Evolutionary conservation across 2,888 invertebrate genomes (phyloP).

Genomic region (Microctonus aethiopoides): DNA sequence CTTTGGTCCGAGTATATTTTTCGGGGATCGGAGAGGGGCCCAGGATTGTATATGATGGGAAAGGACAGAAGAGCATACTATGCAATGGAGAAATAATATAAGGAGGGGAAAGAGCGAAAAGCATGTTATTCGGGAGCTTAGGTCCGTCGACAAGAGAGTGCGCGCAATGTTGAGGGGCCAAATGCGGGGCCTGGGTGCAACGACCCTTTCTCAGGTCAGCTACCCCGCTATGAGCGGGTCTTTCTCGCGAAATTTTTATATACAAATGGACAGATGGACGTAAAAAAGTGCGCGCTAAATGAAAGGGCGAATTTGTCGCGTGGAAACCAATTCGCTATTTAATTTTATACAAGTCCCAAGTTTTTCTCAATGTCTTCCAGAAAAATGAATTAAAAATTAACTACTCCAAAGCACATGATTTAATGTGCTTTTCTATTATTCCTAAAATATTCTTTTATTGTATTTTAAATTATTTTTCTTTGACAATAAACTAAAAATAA

Average conservation of each 20-base stretch:
- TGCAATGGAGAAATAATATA: constrained; percentile 20
- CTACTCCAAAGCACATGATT: too few relatives aligned
- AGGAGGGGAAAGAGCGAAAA: constrained; percentile 35
- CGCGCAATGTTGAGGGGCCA: constrained; percentile 17
- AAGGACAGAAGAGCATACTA: constrained; percentile 16
- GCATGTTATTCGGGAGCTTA: constrained; percentile 11
- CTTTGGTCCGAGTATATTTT: constrained; percentile 50
- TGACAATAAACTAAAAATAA: too few relatives aligned
- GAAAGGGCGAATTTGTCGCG: constrained; percentile 25
- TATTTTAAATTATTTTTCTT: too few relatives aligned
- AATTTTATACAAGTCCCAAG: constrained; percentile 13
- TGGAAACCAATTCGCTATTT: not conserved
- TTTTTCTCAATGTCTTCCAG: too few relatives aligned
- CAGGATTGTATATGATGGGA: constrained; percentile 29
- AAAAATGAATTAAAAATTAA: too few relatives aligned
- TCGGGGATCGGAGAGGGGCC: constrained; percentile 46
- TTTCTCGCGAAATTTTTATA: constrained; percentile 35
- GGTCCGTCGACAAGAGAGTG: constrained; percentile 29
- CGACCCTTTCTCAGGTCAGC: constrained; percentile 64
- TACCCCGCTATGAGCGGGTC: constrained; percentile 57
- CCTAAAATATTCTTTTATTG: too few relatives aligned
- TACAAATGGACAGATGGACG: constrained; percentile 52
- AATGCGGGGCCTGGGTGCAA: constrained; percentile 55
- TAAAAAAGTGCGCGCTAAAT: constrained; percentile 44
- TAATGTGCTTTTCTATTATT: too few relatives aligned